These are phyloP conservation scores for Scaptodrosophila lebanonensis DNA, from an alignment of 1,140 invertebrate genomes.

Conservation along the genomic window DNA sequence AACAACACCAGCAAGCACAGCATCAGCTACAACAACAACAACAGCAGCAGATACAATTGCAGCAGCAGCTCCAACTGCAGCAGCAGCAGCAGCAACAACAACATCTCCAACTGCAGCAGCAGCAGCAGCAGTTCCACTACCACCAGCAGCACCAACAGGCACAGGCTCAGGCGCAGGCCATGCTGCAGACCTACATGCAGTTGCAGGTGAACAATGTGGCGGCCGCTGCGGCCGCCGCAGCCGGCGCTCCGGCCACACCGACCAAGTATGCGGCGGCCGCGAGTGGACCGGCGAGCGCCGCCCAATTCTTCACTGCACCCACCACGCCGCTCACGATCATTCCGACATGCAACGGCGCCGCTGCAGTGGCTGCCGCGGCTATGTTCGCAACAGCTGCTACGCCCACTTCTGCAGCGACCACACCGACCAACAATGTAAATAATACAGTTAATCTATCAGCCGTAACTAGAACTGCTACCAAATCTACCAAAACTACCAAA, in stretches of 20 bases:
- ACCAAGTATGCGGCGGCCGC: slow-evolving; percentile 49
- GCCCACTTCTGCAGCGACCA: slow-evolving; percentile 64
- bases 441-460: slow-evolving; percentile 76
- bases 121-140: slow-evolving; percentile 54
- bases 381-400: slow-evolving; percentile 65
- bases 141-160: slow-evolving; percentile 59
- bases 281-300: slow-evolving; percentile 21
- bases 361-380: slow-evolving; percentile 54
- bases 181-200: slow-evolving; percentile 75
- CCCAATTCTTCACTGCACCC: slow-evolving; percentile 61
- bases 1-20: slow-evolving; percentile 47
- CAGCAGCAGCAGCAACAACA: slow-evolving; percentile 43
- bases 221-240: slow-evolving; percentile 32
- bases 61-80: slow-evolving; percentile 14
- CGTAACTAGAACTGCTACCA: slow-evolving; percentile 72
- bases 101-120: slow-evolving; percentile 35
- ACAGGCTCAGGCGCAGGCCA: slow-evolving; percentile 56
- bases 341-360: slow-evolving; percentile 55
- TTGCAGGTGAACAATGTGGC: slow-evolving; percentile 67
- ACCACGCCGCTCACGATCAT: slow-evolving; percentile 68
- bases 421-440: slow-evolving; percentile 73
- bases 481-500: not conserved
- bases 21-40: slow-evolving; percentile 40
- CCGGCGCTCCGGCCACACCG: slow-evolving; percentile 51
- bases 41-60: slow-evolving; percentile 30